Evolutionary conservation across 2,113 vertebrate species (phyloP), one percentile per base, ranked within the genome.

Genomic region (Noturus placidus): DNA sequence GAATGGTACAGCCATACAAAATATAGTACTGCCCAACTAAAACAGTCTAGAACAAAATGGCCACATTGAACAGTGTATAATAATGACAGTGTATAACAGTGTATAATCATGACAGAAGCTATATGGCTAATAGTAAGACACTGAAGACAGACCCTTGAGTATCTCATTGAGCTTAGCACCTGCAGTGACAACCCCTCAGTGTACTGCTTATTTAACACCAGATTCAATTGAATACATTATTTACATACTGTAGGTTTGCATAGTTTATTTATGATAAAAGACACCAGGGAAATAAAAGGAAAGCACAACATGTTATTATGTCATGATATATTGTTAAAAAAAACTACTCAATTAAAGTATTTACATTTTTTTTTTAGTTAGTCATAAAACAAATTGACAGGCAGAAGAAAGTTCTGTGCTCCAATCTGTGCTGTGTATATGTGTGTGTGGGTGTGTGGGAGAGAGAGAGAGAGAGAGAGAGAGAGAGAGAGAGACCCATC

Each of bases 341-440:
- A 11, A 13, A 27, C 10, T 25, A 25, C 5, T 13, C 9, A 46
- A 46, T 13, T 3, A 6, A 50, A 25, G 11, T 50, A 27, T 78
- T 50, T 27, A 50, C 14, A 14, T 77, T 27, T 27, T 22, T 13
- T 50, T 78, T n/a, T 50, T 15, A 27, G 25, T 5, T 52, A 15
- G 46, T 78, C 46, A 78, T 78, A 78, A 78, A 78, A 22, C 27
- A 77, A 78, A 78, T 27, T n/a, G 25, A 76, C 35, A 78, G 76
- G 42, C 27, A n/a, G 25, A 13, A 0, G 13, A 78, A 50, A 52
- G 46, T 52, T n/a, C 76, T 13, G 46, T n/a, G 46, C 57, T 42
- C 0, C 33, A 63, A 46, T 65, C 33, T 72, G 69, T 72, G 17
- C 30, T 6, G 27, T n/a, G 27, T 54, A 13, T 35, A 1, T 82